Evolutionary conservation across 2,888 invertebrate species (phyloP), one percentile per base, ranked within the genome.

Genomic region (Camptogramma bilineatum): DNA sequence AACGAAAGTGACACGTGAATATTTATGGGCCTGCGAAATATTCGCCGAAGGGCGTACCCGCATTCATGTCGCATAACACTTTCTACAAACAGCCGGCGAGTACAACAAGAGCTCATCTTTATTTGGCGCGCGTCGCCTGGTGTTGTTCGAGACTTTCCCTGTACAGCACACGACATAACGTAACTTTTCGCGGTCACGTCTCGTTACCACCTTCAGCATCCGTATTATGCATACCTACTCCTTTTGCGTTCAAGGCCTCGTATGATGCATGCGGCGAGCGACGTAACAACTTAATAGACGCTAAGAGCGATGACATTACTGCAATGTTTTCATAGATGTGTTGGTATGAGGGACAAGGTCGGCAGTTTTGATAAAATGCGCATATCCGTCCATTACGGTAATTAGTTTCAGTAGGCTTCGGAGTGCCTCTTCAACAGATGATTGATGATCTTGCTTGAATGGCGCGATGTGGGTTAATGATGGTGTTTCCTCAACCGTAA

Each of bases 11-110:
- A 76, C 81, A 77, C 78, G 80, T 86, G 83, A 89, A 89, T 90
- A 89, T 91, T 90, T 90, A 91, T 89, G 85, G 84, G 85, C 82
- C 83, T 83, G 91, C 90, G 88, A 89, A 91, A 88, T 90, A 87
- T 90, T 87, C 85, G 87, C 89, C 87, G 85, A 91, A 93, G 92
- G 93, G 92, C 91, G 88, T 87, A 84, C 91, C 92, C 91, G 91
- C 86, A 91, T 91, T 82, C 76, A 70, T 73, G 73, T 76, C 80
- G 76, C 81, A 78, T 71, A 78, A 84, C 85, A 82, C 93, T 92
- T 93, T 93, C 93, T 91, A 90, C 88, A 84, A 85, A 88, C 88
- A 86, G 70, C 77, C 79, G 73, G 73, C 77, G 76, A 73, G 76
- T 78, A 77, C 76, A 78, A 86, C 85, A 87, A 90, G 90, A 91